A percentile compares a stretch with the other conserved stretches of the same genome.
phyloP scores from a whole-genome alignment of 1,140 invertebrate genomes.

The Drosophila lini region DNA sequence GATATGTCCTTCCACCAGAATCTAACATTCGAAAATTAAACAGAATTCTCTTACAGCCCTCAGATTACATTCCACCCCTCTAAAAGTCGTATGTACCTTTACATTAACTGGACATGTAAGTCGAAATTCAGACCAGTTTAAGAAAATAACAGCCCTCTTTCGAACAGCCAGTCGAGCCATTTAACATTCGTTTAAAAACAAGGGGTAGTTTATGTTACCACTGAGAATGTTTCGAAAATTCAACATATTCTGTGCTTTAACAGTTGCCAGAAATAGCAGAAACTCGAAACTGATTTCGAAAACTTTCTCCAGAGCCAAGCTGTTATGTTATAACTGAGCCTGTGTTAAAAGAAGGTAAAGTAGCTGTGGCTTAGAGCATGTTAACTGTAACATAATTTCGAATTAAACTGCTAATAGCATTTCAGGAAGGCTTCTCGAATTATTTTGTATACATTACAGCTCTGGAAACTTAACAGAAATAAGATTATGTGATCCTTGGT shows the following conservation, averaged over 20 bases:
- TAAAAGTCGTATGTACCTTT: neutral
- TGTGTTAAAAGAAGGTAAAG: neutral
- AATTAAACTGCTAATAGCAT: neutral
- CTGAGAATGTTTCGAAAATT: neutral
- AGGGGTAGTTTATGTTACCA: conserved; percentile 9
- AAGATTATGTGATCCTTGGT: neutral
- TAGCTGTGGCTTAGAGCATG: neutral
- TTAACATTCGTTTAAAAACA: neutral
- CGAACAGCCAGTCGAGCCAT: neutral
- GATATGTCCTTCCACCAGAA: neutral
- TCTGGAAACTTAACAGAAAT: conserved; percentile 1
- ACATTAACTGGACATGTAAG: neutral
- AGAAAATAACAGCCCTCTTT: neutral
- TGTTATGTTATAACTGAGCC: neutral
- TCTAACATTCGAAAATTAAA: neutral
- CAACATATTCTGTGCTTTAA: neutral
- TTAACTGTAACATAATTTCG: neutral
- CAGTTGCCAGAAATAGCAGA: neutral
- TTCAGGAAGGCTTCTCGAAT: neutral
- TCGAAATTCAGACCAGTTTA: too few species aligned
- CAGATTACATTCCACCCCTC: neutral
- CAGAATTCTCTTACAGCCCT: neutral
- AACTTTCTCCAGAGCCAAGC: neutral
- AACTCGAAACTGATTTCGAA: neutral
- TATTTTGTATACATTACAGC: neutral